Evolutionary conservation across 2,888 invertebrate genomes (phyloP).

Genomic region (Crioceris asparagi): DNA sequence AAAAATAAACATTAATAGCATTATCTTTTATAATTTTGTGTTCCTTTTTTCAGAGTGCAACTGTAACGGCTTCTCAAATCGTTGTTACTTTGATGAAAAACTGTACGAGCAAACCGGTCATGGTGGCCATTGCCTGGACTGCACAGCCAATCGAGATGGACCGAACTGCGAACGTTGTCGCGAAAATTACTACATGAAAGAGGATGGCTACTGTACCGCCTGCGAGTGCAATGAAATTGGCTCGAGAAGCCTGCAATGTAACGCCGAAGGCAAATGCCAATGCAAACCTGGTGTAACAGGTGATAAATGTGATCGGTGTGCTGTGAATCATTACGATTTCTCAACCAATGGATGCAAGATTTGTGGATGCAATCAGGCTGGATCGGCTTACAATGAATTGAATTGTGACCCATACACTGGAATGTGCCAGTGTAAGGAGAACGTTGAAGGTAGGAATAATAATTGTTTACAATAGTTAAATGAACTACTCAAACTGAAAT

Average conservation of each 20-base stretch:
- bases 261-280: slow-evolving; percentile 82
- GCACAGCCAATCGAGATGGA: slow-evolving; percentile 87
- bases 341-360: slow-evolving; percentile 82
- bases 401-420: slow-evolving; percentile 78
- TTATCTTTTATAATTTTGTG: too few relatives aligned
- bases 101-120: slow-evolving; percentile 85
- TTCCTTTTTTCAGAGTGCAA: slow-evolving; percentile 64
- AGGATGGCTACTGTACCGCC: slow-evolving; percentile 72
- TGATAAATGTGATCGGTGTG: slow-evolving; percentile 79
- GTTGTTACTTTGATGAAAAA: slow-evolving; percentile 91
- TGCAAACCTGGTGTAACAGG: slow-evolving; percentile 81
- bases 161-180: slow-evolving; percentile 92
- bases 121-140: slow-evolving; percentile 94
- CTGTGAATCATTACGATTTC: slow-evolving; percentile 82
- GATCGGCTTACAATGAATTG: slow-evolving; percentile 71
- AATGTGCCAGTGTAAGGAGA: slow-evolving; percentile 73
- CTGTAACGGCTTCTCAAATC: slow-evolving; percentile 87
- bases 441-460: slow-evolving; percentile 69
- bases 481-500: too few relatives aligned
- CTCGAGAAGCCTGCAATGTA: slow-evolving; percentile 83
- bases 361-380: slow-evolving; percentile 79
- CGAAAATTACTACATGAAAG: slow-evolving; percentile 80
- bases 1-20: too few relatives aligned
- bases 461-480: not conserved
- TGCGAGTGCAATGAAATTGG: slow-evolving; percentile 90